Evolutionary conservation across 2,888 invertebrate genomes (phyloP), one percentile per base, ranked within the genome.

Genomic region (Ecdyonurus torrentis): DNA sequence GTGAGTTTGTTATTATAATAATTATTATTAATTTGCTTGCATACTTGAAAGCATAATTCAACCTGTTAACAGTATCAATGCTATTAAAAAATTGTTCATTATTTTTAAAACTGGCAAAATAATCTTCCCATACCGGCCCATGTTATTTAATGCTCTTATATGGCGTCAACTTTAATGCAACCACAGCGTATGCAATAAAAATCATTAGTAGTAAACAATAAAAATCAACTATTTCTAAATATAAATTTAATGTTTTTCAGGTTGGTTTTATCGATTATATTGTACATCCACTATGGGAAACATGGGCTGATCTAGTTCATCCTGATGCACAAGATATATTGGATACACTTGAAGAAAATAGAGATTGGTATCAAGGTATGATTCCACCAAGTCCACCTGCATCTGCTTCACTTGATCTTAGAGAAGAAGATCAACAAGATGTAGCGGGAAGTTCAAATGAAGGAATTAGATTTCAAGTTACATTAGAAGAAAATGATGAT

Each of bases 251-350:
- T 63, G 23, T 62, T 50, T 67, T 68, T 23, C 67, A 85, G 84
- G 96, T 99, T 74, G 97, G 97, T 70, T 99, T 99, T 76, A 99
- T 99, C 74, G 98, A 99, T 79, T 99, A 97, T 78, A 99, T 99
- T 74, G 98, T 98, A 53, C 98, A 99, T 78, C 99, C 99, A 1
- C 79, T 99, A 66, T 99, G 97, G 95, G 99, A 99, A 77, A 98
- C 98, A 62, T 99, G 99, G 99, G 97, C 95, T 15, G 98, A 99
- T 76, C 81, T 99, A 67, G 98, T 99, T 60, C 96, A 97, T 77
- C 98, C 99, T 1, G 98, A 99, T 74, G 98, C 98, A 61, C 97
- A 98, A 78, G 91, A 95, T 69, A 98, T 99, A 71, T 81, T 99
- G 68, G 97, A 98, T 77, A 95, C 93, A 61, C 81, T 99, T 71